phyloP scores from a whole-genome alignment of 2,888 invertebrate species.

The Nomada flava region DNA sequence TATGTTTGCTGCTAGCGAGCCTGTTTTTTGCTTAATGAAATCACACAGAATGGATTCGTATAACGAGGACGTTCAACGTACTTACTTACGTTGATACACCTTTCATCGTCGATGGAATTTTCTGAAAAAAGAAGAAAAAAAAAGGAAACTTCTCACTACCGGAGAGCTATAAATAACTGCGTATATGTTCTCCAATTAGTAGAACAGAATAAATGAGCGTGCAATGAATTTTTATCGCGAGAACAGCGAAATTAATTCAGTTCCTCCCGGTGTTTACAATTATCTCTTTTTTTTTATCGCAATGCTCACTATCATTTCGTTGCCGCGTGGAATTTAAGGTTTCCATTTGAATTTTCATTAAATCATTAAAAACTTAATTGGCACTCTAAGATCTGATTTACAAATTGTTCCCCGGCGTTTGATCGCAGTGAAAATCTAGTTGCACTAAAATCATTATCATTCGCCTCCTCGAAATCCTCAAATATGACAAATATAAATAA shows the following conservation, averaged over 20 bases:
- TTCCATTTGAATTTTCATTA: too few species aligned
- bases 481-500: too few species aligned
- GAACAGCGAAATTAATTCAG: neutral
- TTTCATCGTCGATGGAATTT: conserved; percentile 34
- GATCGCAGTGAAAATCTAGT: too few species aligned
- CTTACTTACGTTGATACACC: neutral
- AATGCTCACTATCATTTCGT: too few species aligned
- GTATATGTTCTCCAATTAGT: conserved; percentile 10
- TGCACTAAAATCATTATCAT: too few species aligned
- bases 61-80: conserved; percentile 1
- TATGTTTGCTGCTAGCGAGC: conserved; percentile 1
- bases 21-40: conserved; percentile 15
- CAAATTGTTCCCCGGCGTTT: too few species aligned
- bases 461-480: too few species aligned
- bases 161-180: conserved; percentile 10
- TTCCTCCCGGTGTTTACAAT: neutral
- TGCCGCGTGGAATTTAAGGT: too few species aligned
- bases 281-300: neutral
- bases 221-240: conserved; percentile 3
- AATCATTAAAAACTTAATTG: too few species aligned
- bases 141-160: neutral
- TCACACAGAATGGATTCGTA: conserved; percentile 7
- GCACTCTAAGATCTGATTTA: too few species aligned
- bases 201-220: conserved; percentile 8
- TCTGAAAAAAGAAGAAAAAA: neutral